phyloP scores from a whole-genome alignment of 2,797 vertebrate genomes.

The Cacajao melanocephalus region DNA sequence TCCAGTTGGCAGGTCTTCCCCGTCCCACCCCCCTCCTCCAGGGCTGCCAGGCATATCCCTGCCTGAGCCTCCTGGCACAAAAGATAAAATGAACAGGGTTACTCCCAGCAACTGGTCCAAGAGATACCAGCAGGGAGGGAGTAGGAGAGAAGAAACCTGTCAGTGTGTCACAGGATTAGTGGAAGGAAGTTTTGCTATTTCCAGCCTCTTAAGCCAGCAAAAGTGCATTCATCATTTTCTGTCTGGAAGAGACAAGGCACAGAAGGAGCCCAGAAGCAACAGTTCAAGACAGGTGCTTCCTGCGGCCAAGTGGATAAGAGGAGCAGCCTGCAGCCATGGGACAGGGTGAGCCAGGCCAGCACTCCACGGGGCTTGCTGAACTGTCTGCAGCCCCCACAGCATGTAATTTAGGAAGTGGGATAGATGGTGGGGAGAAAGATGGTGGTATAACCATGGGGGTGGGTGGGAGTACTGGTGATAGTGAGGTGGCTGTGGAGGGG shows the following conservation, averaged over 20 bases:
- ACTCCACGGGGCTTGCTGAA: not conserved
- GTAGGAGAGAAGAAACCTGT: conserved; percentile 13
- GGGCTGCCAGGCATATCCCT: not conserved
- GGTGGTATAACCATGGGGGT: not conserved
- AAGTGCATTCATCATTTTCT: not conserved
- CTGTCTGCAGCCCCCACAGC: not conserved
- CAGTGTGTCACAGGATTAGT: not conserved
- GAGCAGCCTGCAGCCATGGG: conserved; percentile 60
- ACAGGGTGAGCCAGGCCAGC: conserved; percentile 63
- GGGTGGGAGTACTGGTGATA: not conserved
- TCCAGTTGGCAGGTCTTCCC: not conserved
- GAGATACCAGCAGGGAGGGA: conserved; percentile 60
- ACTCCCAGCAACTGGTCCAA: conserved; percentile 59
- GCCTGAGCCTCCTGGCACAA: conserved; percentile 19
- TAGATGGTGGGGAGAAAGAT: not conserved
- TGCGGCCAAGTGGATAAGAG: not conserved
- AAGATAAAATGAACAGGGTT: conserved; percentile 53
- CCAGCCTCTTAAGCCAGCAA: conserved; percentile 30
- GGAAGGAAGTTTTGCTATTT: not conserved
- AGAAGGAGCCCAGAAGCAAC: conserved; percentile 3
- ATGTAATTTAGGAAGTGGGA: not conserved
- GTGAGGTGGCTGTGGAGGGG: not conserved
- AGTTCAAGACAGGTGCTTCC: not conserved
- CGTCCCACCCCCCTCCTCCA: not conserved
- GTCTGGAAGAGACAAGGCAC: not conserved